Percentiles rank a stretch among this genome's conserved stretches.
Evolutionary conservation across 2,113 vertebrate species (phyloP).

Genomic region (Xenopus tropicalis): UCB_Xtro_10.0 CM004447.2:131904501-131905000

Average conservation of each 20-base stretch:
- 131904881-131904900: slow-evolving; percentile 97
- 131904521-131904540: slow-evolving; percentile 89
- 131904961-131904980: slow-evolving; percentile 41
- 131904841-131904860: slow-evolving; percentile 99
- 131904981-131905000: slow-evolving; percentile 79
- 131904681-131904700: slow-evolving; percentile 99
- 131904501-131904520: slow-evolving; percentile 91
- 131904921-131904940: slow-evolving; percentile 21
- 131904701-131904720: slow-evolving; percentile 93
- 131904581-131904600: slow-evolving; percentile 95
- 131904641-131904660: slow-evolving; percentile 98
- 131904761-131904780: slow-evolving; percentile 95
- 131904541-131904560: slow-evolving; percentile 86
- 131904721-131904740: slow-evolving; percentile 97
- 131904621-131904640: slow-evolving; percentile 99
- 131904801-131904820: slow-evolving; percentile 98
- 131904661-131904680: slow-evolving; percentile 98
- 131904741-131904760: slow-evolving; percentile 96
- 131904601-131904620: slow-evolving; percentile 98
- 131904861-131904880: slow-evolving; percentile 99
- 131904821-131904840: slow-evolving; percentile 97
- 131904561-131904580: slow-evolving; percentile 85
- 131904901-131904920: slow-evolving; percentile 43
- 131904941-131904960: slow-evolving; percentile 17
- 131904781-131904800: slow-evolving; percentile 99